Percentiles rank a stretch among this genome's conserved stretches.
phyloP scores from a whole-genome alignment of 2,113 vertebrate species.

The Pseudorectes ferrugineus region DNA sequence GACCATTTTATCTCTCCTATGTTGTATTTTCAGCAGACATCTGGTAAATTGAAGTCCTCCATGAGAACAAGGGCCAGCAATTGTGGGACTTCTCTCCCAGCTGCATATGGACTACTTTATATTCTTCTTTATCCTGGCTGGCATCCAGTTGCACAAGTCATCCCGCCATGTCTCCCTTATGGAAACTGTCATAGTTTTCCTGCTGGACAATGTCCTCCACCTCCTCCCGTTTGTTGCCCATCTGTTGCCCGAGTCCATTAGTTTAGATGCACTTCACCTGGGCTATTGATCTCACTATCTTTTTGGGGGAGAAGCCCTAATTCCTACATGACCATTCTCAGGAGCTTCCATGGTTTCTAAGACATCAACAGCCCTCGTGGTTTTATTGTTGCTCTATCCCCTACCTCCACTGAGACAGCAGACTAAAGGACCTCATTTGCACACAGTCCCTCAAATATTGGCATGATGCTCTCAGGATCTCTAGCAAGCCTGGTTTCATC shows the following conservation, averaged over 20 bases:
- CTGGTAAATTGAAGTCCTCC: neutral
- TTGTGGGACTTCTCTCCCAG: neutral
- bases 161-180: too few relatives aligned
- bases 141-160: neutral
- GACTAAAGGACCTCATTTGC: neutral
- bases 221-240: neutral
- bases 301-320: neutral
- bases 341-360: neutral
- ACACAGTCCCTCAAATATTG: neutral
- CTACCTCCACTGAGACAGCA: neutral
- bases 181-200: neutral
- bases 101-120: neutral
- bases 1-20: neutral
- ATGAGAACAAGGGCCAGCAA: neutral
- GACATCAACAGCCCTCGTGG: rapidly evolving
- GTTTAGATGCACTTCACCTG: neutral
- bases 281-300: neutral
- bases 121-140: neutral
- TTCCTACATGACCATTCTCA: neutral
- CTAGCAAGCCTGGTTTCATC: neutral
- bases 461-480: neutral
- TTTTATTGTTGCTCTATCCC: neutral
- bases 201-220: neutral
- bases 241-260: neutral
- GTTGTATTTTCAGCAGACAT: neutral